Conservation (phyloP, 2,888 invertebrate species). For the Stictocephala bisonia region DNA sequence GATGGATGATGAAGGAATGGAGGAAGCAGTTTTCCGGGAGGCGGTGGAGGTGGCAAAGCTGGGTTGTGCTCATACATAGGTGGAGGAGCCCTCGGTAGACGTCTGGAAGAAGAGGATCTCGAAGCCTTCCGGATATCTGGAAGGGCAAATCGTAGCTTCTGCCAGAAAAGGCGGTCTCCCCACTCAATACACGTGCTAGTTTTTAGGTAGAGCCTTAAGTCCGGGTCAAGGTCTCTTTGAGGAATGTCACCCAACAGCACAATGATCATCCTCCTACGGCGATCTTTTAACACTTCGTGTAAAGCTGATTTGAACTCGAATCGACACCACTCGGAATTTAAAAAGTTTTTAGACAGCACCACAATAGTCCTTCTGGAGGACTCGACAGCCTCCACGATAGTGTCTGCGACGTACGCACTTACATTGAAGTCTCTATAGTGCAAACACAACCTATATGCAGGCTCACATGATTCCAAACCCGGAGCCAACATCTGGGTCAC, state of each 20-base stretch:
- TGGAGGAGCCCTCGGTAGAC: conserved; percentile 71
- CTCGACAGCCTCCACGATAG: conserved; percentile 92
- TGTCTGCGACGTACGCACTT: conserved; percentile 89
- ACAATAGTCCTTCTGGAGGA: conserved; percentile 90
- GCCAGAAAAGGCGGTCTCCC: conserved; percentile 97
- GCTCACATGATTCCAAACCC: conserved; percentile 84
- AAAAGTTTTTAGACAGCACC: conserved; percentile 91
- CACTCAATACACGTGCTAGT: conserved; percentile 93
- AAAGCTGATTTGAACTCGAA: conserved; percentile 95
- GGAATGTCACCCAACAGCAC: conserved; percentile 91
- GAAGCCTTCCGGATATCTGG: conserved; percentile 78
- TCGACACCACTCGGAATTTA: conserved; percentile 94
- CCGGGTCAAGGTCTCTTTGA: conserved; percentile 89
- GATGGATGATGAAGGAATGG: conserved; percentile 61
- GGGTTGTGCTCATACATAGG: conserved; percentile 63
- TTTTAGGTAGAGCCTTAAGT: conserved; percentile 88
- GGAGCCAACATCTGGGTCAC: conserved; percentile 90
- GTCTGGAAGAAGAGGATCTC: conserved; percentile 71
- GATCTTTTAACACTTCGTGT: conserved; percentile 88
- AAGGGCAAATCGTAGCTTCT: conserved; percentile 91
- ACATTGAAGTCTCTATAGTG: conserved; percentile 93
- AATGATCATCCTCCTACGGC: conserved; percentile 87
- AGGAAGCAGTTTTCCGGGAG: conserved; percentile 59
- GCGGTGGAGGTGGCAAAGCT: conserved; percentile 62
- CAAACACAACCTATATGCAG: conserved; percentile 87